Evolutionary conservation across 2,797 vertebrate genomes (phyloP).

Genomic region (Lepus oiostolus): DNA sequence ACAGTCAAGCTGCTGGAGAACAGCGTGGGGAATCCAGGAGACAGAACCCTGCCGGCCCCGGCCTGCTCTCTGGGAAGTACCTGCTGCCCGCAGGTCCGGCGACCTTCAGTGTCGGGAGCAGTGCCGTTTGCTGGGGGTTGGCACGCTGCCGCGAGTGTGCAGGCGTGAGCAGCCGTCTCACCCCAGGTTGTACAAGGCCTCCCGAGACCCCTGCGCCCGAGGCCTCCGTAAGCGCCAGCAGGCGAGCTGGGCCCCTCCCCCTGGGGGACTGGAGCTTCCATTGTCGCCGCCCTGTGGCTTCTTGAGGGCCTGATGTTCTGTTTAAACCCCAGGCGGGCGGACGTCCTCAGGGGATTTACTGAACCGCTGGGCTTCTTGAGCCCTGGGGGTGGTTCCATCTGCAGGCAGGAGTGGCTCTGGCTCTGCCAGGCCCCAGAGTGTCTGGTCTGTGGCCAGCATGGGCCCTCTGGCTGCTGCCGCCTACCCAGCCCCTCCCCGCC

Average conservation of each 20-base stretch:
- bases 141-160: too few species aligned
- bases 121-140: too few species aligned
- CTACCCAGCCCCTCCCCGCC: accelerated
- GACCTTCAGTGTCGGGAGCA: background rate
- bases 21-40: accelerated
- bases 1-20: background rate
- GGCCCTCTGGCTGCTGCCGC: background rate
- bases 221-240: background rate
- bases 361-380: background rate
- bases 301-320: background rate
- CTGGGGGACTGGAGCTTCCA: background rate
- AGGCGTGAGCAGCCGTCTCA: too few species aligned
- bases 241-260: background rate
- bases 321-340: background rate
- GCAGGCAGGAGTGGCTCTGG: background rate
- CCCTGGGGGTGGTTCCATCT: background rate
- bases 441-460: background rate
- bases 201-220: too few species aligned
- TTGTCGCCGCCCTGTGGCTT: background rate
- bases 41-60: background rate
- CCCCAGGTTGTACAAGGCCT: too few species aligned
- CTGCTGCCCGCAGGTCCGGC: background rate
- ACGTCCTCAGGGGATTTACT: background rate
- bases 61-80: background rate
- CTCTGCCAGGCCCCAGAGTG: background rate